Base-by-base conservation (phyloP, 2,888 invertebrate species). In the Troides helena region DNA sequence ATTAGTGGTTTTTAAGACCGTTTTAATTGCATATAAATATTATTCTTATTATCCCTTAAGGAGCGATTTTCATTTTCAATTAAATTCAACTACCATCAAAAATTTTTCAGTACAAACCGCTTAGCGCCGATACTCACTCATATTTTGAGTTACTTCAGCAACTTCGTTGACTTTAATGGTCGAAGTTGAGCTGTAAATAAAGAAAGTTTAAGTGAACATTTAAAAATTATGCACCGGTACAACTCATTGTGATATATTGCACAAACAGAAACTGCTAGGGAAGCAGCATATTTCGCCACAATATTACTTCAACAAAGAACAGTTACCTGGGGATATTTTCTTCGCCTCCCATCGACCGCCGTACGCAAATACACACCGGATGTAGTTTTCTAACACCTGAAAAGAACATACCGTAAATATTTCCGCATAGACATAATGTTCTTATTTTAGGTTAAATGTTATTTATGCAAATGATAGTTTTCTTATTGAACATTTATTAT, bases 101-200 rank as follows among this genome's bases (percentile, higher is more conserved):
- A 18, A 62, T 65, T 39, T 65, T 65, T 57, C 36, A 59, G 67
- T 58, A 59, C 59, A 56, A 72, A 70, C 69, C 70, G 67, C 67
- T 63, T 64, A 50, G 69, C 68, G 78, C 23, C 39, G 57, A 60
- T 70, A 85, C 86, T 86, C 78, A 87, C 88, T 84, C 74, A 77
- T 79, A 77, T 77, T 80, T 77, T 76, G 78, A 74, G 76, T 77
- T 73, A 74, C 76, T 72, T 74, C 75, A 78, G 81, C 77, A 83
- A 81, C 78, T 78, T 77, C 76, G 75, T 75, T 78, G 82, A 81
- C 80, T 80, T 82, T 82, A 77, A 80, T 80, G 75, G 76, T 69
- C 65, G 75, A 81, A 83, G 80, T 85, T 83, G 82, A 72, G 74
- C 89, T 89, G 87, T 77, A 84, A 88, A 85, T 77, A 85, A 83